A percentile compares a stretch with the other conserved stretches of the same genome.
These are phyloP conservation scores for Serripes groenlandicus DNA, from an alignment of 2,888 invertebrate species.

Conservation along the genomic window DNA sequence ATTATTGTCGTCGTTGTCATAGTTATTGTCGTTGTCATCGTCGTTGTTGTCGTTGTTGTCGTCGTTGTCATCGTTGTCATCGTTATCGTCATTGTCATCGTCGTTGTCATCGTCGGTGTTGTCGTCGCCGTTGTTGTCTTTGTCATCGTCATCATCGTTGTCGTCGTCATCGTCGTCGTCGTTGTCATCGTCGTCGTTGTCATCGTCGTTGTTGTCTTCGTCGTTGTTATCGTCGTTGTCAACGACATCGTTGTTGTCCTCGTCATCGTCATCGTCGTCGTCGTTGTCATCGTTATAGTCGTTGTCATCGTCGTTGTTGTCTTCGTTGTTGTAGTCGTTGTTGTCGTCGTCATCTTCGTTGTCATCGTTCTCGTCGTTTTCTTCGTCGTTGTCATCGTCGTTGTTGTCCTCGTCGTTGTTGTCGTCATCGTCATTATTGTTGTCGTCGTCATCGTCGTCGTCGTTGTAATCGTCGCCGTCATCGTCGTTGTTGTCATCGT, in stretches of 20 bases:
- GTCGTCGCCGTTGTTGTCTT: background rate
- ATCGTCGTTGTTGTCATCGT: no score
- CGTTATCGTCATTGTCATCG: background rate
- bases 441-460: background rate
- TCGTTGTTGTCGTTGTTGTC: slow-evolving; percentile 1
- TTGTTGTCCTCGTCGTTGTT: background rate
- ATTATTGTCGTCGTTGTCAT: background rate
- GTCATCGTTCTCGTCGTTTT: slow-evolving; percentile 8
- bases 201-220: background rate
- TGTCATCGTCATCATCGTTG: background rate
- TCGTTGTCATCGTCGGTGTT: background rate
- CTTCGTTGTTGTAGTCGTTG: background rate
- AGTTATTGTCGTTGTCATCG: background rate
- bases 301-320: background rate
- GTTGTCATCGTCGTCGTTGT: background rate
- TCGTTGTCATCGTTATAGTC: background rate
- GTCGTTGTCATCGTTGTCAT: background rate
- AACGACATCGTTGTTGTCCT: background rate
- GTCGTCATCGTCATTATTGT: slow-evolving; percentile 1
- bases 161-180: background rate
- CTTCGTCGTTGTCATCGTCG: background rate
- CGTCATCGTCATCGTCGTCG: background rate
- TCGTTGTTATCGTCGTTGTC: background rate
- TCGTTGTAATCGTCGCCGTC: no score
- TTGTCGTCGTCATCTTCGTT: background rate